Evolutionary conservation across 2,113 vertebrate species (phyloP).

Genomic region (Cottus gobio): DNA sequence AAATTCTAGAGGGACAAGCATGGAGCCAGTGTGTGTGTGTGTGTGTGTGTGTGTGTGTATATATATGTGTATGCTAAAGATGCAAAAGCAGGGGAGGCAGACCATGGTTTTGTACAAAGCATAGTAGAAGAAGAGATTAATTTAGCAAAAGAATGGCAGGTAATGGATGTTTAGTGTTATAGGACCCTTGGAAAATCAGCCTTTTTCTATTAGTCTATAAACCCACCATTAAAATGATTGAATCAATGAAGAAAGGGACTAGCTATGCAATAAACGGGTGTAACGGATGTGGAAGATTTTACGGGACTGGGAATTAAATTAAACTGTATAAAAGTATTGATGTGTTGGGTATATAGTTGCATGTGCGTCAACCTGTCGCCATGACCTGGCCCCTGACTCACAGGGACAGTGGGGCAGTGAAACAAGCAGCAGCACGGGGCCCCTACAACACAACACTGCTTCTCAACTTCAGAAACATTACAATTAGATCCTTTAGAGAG

Average conservation of each 20-base stretch:
- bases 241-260: slow-evolving; percentile 57
- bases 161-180: slow-evolving; percentile 52
- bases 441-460: slow-evolving; percentile 70
- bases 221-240: slow-evolving; percentile 67
- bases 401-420: slow-evolving; percentile 83
- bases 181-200: slow-evolving; percentile 30
- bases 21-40: not conserved
- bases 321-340: slow-evolving; percentile 26
- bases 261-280: slow-evolving; percentile 28
- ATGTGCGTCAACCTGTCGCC: slow-evolving; percentile 55
- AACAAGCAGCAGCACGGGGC: slow-evolving; percentile 80
- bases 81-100: not conserved
- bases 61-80: not conserved
- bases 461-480: slow-evolving; percentile 49
- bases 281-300: slow-evolving; percentile 35
- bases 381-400: slow-evolving; percentile 82
- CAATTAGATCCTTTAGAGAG: not conserved
- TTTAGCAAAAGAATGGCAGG: slow-evolving; percentile 34
- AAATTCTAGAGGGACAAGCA: slow-evolving; percentile 54
- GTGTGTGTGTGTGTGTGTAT: not conserved
- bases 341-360: slow-evolving; percentile 5
- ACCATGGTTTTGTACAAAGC: slow-evolving; percentile 9
- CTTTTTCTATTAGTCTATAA: slow-evolving; percentile 63
- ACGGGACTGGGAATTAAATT: slow-evolving; percentile 31
- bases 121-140: slow-evolving; percentile 10